Conservation (phyloP, 2,797 vertebrate genomes). For the Schizopygopsis pylzovi region DNA sequence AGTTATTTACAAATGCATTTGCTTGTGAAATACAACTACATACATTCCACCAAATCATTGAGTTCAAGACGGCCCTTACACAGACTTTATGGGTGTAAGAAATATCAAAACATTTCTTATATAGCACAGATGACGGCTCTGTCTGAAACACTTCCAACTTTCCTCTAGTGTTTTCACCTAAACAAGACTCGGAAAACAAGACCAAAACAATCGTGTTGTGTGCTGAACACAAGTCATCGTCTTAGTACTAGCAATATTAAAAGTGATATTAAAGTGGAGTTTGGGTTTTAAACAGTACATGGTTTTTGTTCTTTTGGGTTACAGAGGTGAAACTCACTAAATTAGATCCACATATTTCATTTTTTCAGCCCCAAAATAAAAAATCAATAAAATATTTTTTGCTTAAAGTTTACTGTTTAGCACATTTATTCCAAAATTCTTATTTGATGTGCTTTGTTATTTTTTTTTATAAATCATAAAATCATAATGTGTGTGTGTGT, state of each 20-base stretch:
- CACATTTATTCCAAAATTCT: neutral
- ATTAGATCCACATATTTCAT: no score
- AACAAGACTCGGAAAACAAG: neutral
- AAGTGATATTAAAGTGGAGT: slow-evolving; percentile 2
- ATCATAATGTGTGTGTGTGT: no score
- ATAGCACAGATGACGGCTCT: neutral
- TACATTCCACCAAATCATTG: slow-evolving; percentile 6
- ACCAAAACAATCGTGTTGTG: neutral
- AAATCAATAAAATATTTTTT: neutral
- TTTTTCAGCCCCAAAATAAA: neutral
- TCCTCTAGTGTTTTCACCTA: neutral
- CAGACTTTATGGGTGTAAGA: neutral
- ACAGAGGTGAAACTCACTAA: neutral
- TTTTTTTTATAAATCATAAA: neutral
- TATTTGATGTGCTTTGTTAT: neutral
- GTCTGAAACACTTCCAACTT: neutral
- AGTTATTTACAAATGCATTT: slow-evolving; percentile 19
- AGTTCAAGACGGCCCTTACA: neutral
- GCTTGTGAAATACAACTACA: slow-evolving; percentile 19
- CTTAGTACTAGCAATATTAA: neutral
- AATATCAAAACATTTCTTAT: neutral
- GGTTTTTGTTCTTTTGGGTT: neutral
- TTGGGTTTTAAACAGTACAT: neutral
- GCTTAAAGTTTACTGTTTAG: neutral
- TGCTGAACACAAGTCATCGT: neutral